phyloP scores from a whole-genome alignment of 2,888 invertebrate species.

The Oscheius sp. region DNA sequence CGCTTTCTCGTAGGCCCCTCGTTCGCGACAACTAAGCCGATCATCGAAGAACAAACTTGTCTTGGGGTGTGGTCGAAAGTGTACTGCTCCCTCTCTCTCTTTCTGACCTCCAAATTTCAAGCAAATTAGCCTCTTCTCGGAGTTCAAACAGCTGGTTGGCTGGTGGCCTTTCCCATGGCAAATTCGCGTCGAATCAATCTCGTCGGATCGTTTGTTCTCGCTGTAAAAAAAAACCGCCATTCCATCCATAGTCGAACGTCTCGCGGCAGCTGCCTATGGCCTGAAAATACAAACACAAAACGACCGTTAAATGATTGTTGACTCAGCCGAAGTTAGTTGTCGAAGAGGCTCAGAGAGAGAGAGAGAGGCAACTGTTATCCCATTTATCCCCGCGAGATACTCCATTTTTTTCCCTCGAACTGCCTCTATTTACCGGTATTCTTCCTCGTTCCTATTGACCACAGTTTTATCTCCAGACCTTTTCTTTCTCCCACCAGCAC shows the following conservation, averaged over 20 bases:
- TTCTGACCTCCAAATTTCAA: neutral
- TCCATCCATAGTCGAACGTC: neutral
- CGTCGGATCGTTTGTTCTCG: slow-evolving; percentile 16
- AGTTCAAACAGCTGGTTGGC: neutral
- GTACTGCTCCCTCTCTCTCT: too few relatives aligned
- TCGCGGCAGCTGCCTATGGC: too few relatives aligned
- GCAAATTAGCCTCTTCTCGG: neutral
- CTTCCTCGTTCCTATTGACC: neutral
- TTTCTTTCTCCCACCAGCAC: too few relatives aligned
- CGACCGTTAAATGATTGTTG: neutral
- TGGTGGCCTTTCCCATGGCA: neutral
- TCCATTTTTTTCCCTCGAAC: too few relatives aligned
- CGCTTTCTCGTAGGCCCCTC: neutral
- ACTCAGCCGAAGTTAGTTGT: slow-evolving; percentile 9
- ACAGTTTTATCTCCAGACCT: too few relatives aligned
- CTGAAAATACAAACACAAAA: too few relatives aligned
- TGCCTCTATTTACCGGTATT: neutral
- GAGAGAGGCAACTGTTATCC: slow-evolving; percentile 12
- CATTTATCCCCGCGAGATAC: neutral
- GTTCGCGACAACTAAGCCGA: slow-evolving; percentile 12
- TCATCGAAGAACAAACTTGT: neutral
- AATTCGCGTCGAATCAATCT: slow-evolving; percentile 5
- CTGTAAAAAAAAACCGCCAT: neutral
- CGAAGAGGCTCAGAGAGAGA: neutral
- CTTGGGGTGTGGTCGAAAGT: neutral